Evolutionary conservation across 2,888 invertebrate species (phyloP).

Genomic region (Mythimna lalbum): DNA sequence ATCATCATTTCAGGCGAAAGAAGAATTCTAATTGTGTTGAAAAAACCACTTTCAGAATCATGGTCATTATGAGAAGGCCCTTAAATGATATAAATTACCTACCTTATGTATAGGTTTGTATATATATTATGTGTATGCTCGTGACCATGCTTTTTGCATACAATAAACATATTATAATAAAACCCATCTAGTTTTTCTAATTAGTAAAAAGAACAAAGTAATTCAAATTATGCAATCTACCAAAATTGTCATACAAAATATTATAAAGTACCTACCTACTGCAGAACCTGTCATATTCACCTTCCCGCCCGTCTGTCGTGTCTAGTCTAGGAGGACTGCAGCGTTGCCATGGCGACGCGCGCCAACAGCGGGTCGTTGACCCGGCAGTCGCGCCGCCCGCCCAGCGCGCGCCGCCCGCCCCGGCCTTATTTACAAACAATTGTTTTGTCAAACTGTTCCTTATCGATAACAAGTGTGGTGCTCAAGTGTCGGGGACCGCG

Average conservation of each 20-base stretch:
- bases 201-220: neutral
- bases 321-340: slow-evolving; percentile 68
- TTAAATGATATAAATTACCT: too few relatives aligned
- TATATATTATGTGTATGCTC: too few relatives aligned
- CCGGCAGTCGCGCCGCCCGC: slow-evolving; percentile 73
- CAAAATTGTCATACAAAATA: neutral
- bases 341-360: slow-evolving; percentile 76
- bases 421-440: slow-evolving; percentile 73
- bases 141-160: too few relatives aligned
- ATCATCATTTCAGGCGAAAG: too few relatives aligned
- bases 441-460: slow-evolving; percentile 60
- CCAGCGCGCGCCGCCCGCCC: slow-evolving; percentile 73
- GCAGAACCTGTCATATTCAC: slow-evolving; percentile 14
- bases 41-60: too few relatives aligned
- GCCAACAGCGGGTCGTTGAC: slow-evolving; percentile 76
- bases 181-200: neutral
- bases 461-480: slow-evolving; percentile 61
- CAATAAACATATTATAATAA: too few relatives aligned
- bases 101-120: too few relatives aligned
- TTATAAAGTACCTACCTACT: neutral
- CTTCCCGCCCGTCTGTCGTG: slow-evolving; percentile 19
- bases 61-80: too few relatives aligned
- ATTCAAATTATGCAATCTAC: neutral
- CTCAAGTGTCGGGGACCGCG: slow-evolving; percentile 36
- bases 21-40: too few relatives aligned